phyloP scores from a whole-genome alignment of 2,113 vertebrate species.

The Pedionomus torquatus region DNA sequence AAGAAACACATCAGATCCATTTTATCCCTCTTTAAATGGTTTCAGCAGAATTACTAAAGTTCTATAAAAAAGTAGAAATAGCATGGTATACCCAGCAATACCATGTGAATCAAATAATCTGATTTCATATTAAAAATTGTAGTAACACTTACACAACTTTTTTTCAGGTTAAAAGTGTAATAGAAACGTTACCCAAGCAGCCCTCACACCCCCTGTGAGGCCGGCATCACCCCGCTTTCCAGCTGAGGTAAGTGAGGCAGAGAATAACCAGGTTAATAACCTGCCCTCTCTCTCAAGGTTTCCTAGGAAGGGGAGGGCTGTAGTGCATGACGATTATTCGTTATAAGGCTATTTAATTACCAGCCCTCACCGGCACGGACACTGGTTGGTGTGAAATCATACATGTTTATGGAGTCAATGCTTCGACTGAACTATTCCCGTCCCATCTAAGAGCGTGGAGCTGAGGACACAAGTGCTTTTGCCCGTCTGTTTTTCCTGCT shows the following conservation, averaged over 20 bases:
- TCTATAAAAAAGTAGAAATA: conserved; percentile 78
- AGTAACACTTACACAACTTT: conserved; percentile 54
- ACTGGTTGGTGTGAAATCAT: not conserved
- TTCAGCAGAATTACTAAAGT: conserved; percentile 65
- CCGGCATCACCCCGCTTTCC: not conserved
- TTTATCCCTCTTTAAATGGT: not conserved
- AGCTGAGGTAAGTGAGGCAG: conserved; percentile 47
- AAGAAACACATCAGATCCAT: conserved; percentile 19
- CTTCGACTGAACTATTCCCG: not conserved
- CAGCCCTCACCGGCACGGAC: not conserved
- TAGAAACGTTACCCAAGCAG: conserved; percentile 29
- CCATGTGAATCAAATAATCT: conserved; percentile 12
- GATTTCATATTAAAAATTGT: conserved; percentile 32
- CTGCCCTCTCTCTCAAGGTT: not conserved
- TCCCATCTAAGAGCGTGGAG: not conserved
- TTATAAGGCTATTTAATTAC: conserved; percentile 46
- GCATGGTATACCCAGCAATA: conserved; percentile 33
- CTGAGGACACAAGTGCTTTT: not conserved
- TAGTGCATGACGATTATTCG: not conserved
- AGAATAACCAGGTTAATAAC: not conserved
- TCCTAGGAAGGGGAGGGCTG: conserved; percentile 27
- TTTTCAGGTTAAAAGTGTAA: conserved; percentile 28
- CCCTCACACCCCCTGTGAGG: not conserved
- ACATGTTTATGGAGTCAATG: not conserved
- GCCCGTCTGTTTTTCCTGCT: not conserved